Base-by-base conservation (phyloP, 2,797 vertebrate species). In the Phrynocephalus forsythii region DNA sequence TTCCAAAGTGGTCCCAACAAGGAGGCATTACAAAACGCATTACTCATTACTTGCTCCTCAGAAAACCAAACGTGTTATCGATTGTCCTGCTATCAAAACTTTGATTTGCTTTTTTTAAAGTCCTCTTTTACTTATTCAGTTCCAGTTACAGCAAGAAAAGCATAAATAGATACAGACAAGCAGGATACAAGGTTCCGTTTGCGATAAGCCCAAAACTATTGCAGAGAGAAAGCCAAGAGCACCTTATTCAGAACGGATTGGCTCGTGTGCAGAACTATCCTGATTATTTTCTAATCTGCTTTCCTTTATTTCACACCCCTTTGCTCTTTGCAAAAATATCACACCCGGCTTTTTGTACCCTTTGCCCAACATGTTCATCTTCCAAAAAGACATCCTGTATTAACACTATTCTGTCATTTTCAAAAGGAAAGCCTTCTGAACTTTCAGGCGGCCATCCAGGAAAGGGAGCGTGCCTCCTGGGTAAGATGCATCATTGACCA, bases 331-430 rank as follows among this genome's bases (percentile, higher is more conserved):
- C 22, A 33, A 15, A 30, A 48, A 16, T 15, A 3, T 10, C 30
- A 69, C 52, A 13, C 3, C 6, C 7, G 26, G 1, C n/a, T n/a
- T 72, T 24, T 67, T 15, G 33, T 26, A 48, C 15, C 4, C 11
- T 28, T 72, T 20, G 33, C 76, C 78, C 77, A 5, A 83, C 89
- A 90, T 86, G 52, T 22, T 71, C 86, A n/a, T 6, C 2, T 73
- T 24, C 67, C 78, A 84, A 71, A 44, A 77, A 22, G 3, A 0
- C 0, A 3, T 89, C 91, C 84, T 91, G n/a, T 10, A 89, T 75
- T 79, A 68, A 90, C 76, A 90, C 67, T 77, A 67, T 26, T 24
- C 69, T 30, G 20, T 16, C 75, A 52, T 0, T 0, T 52, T 69
- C 86, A 73, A 68, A 44, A 81, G 67, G 76, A 0, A 66, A 56